Conservation (phyloP, 2,113 vertebrate species). For the Serinus canaria region DNA sequence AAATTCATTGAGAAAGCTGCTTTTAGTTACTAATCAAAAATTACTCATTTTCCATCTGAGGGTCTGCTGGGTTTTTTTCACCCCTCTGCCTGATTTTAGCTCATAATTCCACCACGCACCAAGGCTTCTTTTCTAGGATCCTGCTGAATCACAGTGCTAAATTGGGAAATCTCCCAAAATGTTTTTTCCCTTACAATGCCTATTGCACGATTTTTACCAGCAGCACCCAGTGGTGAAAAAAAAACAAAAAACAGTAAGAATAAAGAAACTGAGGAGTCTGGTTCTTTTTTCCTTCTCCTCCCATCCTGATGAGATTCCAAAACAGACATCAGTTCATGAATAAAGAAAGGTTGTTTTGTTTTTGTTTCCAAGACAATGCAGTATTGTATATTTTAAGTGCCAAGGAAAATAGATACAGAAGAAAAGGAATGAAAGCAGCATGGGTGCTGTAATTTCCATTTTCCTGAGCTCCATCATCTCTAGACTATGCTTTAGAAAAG, state of each 20-base stretch:
- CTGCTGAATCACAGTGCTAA: neutral
- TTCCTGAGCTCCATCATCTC: neutral
- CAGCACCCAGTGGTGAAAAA: neutral
- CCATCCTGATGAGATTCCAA: neutral
- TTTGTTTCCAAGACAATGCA: slow-evolving; percentile 33
- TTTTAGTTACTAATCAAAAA: neutral
- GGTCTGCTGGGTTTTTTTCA: neutral
- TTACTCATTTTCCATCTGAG: neutral
- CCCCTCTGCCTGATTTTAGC: neutral
- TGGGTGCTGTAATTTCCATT: neutral
- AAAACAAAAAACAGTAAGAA: neutral
- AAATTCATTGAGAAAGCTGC: neutral
- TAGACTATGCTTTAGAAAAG: neutral
- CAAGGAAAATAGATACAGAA: neutral
- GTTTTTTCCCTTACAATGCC: neutral
- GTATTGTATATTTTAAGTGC: neutral
- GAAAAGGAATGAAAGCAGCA: neutral
- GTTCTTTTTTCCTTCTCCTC: neutral
- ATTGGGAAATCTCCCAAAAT: neutral
- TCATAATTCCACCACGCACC: neutral
- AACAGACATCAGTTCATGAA: slow-evolving; percentile 25
- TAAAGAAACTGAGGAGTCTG: neutral
- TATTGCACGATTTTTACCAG: neutral
- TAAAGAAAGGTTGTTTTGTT: slow-evolving; percentile 8
- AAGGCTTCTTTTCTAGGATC: neutral